Percentiles rank a stretch among this genome's conserved stretches.
Conservation (phyloP, 2,113 vertebrate species). For the Urocynchramus pylzowi region DNA sequence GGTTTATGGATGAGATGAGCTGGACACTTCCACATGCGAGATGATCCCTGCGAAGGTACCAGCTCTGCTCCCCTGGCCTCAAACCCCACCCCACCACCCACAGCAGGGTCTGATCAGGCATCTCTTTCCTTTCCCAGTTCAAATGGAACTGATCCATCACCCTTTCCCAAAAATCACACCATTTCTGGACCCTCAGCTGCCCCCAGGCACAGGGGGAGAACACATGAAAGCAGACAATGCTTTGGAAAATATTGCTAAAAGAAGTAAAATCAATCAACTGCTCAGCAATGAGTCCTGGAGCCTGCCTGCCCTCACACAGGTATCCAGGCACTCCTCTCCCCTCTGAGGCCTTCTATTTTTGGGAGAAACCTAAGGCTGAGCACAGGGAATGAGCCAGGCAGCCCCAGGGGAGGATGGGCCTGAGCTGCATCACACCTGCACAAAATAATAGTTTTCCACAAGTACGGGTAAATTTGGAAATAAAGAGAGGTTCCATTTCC, state of each 20-base stretch:
- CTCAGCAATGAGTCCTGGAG: background rate
- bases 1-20: background rate
- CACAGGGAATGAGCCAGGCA: background rate
- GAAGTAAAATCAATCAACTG: background rate
- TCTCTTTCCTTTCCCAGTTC: background rate
- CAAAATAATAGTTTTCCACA: background rate
- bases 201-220: rapidly evolving
- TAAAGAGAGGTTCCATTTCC: background rate
- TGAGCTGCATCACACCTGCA: background rate
- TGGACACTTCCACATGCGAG: background rate
- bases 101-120: background rate
- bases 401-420: background rate
- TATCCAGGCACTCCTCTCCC: background rate
- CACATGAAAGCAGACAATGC: rapidly evolving
- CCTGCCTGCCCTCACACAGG: background rate
- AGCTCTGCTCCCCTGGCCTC: background rate
- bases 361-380: background rate
- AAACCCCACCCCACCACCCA: background rate
- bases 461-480: background rate
- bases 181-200: background rate
- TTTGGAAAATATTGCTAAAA: background rate
- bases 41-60: background rate
- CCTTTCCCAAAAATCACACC: background rate
- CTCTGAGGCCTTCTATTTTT: background rate
- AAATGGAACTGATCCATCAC: background rate